Base-by-base conservation (phyloP, 53 echinoderm and acorn worm species). In the Apostichopus leukothele region DNA sequence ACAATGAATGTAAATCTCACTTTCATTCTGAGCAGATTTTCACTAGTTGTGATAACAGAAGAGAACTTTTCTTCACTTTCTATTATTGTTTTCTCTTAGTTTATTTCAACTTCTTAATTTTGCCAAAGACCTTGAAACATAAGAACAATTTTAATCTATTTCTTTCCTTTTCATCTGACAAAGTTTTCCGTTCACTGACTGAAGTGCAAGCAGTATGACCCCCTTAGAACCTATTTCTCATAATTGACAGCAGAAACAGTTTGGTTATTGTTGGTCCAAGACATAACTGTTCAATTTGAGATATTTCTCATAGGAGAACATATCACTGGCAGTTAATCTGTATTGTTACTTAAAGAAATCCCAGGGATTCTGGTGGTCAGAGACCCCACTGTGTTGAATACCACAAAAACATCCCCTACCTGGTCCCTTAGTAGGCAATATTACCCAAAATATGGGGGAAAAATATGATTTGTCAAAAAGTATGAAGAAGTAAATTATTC, bases 331-430 rank as follows among this genome's bases (percentile, higher is more conserved):
- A 13, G 18, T 71, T 71, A 71, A n/a, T 18, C 71, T 19, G 71
- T 18, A 71, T 71, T 71, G 71, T 71, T 71, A 71, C 71, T 71
- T 57, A 57, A 57, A 71, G 6, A 6, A 21, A 19, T 71, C 71
- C 13, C n/a, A 19, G 71, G 71, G 71, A 1, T 71, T 71, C 71
- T 71, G 20, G 71, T 71, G 71, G 71, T 71, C 71, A 71, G 18
- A n/a, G 18, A 71, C 71, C 71, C 71, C 18, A 71, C 71, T n/a
- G 71, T 71, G 71, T 16, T 19, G 20, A 18, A 1, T 9, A 13
- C 71, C 71, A 71, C 71, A 71, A 71, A 71, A 71, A 71, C 71
- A 71, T 71, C 71, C 71, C 71, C 71, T 71, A n/a, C 71, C 18
- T n/a, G 2, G 57, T 7, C 10, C 10, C 10, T 57, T 57, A 9